Conservation (phyloP, 1,140 invertebrate genomes). For the Monochamus saltuarius region DNA sequence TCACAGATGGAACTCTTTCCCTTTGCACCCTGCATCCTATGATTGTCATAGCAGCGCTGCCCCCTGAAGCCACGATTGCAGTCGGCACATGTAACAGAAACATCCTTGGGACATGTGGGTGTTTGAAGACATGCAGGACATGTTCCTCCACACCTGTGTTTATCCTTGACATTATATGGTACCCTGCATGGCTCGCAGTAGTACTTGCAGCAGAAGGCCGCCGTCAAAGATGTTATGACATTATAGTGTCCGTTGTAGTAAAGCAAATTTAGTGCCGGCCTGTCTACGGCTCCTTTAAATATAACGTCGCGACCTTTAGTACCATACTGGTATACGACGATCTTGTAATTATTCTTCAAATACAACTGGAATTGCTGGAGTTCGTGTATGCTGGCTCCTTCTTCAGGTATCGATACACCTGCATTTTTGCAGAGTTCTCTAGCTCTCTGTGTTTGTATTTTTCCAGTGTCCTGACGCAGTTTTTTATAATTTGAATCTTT, state of each 20-base stretch:
- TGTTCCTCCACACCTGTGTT: not conserved
- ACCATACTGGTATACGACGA: no score
- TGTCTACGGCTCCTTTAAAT: not conserved
- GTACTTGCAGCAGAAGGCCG: not conserved
- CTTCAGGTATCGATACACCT: no score
- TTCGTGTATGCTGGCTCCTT: no score
- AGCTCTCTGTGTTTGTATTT: no score
- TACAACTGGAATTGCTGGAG: no score
- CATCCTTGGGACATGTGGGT: not conserved
- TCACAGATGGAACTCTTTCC: no score
- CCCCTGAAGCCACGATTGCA: not conserved
- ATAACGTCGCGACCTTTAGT: not conserved
- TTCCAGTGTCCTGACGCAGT: no score
- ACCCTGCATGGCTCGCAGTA: not conserved
- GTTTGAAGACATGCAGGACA: not conserved
- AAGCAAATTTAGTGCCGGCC: not conserved
- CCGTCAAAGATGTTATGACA: conserved; percentile 3
- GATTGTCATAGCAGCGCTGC: not conserved
- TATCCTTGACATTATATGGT: not conserved
- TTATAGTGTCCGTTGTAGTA: conserved; percentile 2
- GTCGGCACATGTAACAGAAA: not conserved
- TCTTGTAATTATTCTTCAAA: no score
- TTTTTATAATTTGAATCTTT: no score
- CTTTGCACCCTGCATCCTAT: no score
- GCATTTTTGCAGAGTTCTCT: no score